phyloP scores from a whole-genome alignment of 2,888 invertebrate genomes.

The Pyrrhia umbra region DNA sequence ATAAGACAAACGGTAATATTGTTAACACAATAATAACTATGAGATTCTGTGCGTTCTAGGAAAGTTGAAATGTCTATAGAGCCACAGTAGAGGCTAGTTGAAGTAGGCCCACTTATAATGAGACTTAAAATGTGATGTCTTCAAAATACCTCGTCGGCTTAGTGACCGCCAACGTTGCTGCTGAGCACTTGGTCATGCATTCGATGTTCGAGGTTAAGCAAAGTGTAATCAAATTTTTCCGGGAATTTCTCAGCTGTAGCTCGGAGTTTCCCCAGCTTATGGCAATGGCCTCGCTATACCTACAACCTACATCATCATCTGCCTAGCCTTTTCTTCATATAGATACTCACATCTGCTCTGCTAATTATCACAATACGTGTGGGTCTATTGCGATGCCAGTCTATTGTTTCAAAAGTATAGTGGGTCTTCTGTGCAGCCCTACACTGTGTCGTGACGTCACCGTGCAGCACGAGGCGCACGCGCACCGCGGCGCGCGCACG shows the following conservation, averaged over 20 bases:
- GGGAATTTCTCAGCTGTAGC: too few species aligned
- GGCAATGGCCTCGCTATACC: background rate
- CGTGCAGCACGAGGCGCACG: conserved; percentile 45
- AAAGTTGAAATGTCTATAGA: conserved; percentile 14
- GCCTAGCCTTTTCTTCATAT: too few species aligned
- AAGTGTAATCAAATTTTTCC: too few species aligned
- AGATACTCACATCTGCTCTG: too few species aligned
- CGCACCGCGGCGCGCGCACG: conserved; percentile 38
- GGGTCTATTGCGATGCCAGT: too few species aligned
- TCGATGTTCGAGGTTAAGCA: too few species aligned
- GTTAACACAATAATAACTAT: conserved; percentile 19
- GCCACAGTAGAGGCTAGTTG: background rate
- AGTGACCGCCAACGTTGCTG: too few species aligned
- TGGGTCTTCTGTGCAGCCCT: conserved; percentile 16
- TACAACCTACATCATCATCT: too few species aligned
- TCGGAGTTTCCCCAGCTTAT: background rate
- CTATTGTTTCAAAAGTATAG: background rate
- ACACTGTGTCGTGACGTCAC: conserved; percentile 11
- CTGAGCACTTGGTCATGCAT: too few species aligned
- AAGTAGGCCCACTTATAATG: conserved; percentile 4
- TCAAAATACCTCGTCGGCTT: too few species aligned
- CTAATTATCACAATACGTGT: too few species aligned
- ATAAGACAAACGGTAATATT: conserved; percentile 9
- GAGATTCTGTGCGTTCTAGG: conserved; percentile 26
- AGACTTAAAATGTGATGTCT: background rate